phyloP scores from a whole-genome alignment of 2,888 invertebrate species.

The Iselma pallidipennis region DNA sequence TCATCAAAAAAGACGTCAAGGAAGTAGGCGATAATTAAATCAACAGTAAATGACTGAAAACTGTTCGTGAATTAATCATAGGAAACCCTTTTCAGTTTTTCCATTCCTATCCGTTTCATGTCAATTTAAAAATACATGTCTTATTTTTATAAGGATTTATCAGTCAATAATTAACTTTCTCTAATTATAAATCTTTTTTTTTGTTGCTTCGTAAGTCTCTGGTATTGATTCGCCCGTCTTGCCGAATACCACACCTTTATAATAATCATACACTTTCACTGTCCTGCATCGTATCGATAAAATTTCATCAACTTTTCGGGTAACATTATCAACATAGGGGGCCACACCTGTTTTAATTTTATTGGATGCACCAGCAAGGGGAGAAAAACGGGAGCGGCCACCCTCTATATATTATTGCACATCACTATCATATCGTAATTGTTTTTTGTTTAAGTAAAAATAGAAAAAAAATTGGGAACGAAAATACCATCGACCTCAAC shows the following conservation, averaged over 20 bases:
- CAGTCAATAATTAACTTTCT: neutral
- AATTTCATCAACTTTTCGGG: slow-evolving; percentile 13
- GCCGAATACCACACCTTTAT: neutral
- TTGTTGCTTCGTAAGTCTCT: no score
- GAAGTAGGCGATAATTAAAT: neutral
- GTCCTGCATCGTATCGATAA: slow-evolving; percentile 8
- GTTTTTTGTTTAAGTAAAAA: no score
- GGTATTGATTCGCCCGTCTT: no score
- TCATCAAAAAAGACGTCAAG: neutral
- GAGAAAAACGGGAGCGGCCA: neutral
- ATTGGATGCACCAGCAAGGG: slow-evolving; percentile 7
- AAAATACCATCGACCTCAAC: no score
- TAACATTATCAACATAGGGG: slow-evolving; percentile 11
- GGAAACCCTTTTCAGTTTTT: neutral
- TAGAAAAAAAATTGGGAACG: no score
- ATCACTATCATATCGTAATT: no score
- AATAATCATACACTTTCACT: slow-evolving; percentile 12
- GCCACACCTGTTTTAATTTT: slow-evolving; percentile 9
- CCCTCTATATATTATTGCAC: no score
- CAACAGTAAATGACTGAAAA: neutral
- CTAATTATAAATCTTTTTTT: neutral
- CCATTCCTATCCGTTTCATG: no score
- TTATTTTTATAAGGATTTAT: no score
- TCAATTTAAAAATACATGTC: no score
- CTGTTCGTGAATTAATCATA: neutral